Evolutionary conservation across 2,888 invertebrate genomes (phyloP).

Genomic region (Drosophila borealis): DNA sequence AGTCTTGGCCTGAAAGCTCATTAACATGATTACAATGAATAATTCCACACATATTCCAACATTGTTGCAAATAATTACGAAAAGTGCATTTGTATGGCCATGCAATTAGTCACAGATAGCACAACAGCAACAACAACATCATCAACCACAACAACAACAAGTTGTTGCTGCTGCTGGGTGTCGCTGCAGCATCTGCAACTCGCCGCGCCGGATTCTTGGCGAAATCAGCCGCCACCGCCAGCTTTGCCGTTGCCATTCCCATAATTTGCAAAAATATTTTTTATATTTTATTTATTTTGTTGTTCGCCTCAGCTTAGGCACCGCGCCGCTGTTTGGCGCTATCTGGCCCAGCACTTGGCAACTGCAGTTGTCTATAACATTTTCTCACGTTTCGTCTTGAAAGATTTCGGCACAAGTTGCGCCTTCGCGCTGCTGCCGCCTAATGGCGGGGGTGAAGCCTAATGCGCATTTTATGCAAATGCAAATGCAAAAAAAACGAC

Average conservation of each 20-base stretch:
- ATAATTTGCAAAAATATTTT: conserved; percentile 81
- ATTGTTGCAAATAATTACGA: conserved; percentile 74
- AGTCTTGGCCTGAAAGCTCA: conserved; percentile 55
- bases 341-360: conserved; percentile 50
- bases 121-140: conserved; percentile 27
- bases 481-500: conserved; percentile 19
- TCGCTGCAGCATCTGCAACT: conserved; percentile 56
- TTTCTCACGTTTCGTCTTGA: conserved; percentile 81
- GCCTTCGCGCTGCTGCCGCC: conserved; percentile 41
- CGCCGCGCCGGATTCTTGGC: conserved; percentile 62
- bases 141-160: not conserved
- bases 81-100: conserved; percentile 73
- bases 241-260: conserved; percentile 71
- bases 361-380: conserved; percentile 72
- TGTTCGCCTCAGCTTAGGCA: conserved; percentile 27
- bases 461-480: conserved; percentile 81
- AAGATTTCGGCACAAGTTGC: conserved; percentile 82
- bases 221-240: conserved; percentile 35
- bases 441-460: conserved; percentile 68
- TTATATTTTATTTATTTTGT: conserved; percentile 57
- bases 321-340: conserved; percentile 12
- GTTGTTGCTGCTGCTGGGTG: conserved; percentile 25
- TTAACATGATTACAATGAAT: conserved; percentile 77
- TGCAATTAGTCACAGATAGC: conserved; percentile 77
- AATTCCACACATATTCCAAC: conserved; percentile 52